Conservation (phyloP, 2,888 invertebrate genomes). For the Aplocera efformata region DNA sequence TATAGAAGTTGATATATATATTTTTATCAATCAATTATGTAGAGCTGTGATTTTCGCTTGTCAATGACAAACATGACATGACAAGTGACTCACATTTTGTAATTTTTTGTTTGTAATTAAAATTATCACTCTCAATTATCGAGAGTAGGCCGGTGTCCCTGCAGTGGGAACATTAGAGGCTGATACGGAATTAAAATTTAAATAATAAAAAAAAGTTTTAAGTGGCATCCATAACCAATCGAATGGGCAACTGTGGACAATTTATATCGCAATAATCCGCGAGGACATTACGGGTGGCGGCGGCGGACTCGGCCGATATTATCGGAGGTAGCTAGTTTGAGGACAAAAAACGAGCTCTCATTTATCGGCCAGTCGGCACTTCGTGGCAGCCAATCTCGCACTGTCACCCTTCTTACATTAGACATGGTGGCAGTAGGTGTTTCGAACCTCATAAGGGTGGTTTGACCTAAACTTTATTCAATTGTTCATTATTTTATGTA, state of each 20-base stretch:
- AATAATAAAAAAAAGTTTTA: not conserved
- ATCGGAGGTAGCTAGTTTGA: conserved; percentile 69
- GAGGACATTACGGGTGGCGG: conserved; percentile 64
- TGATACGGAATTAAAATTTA: too few relatives aligned
- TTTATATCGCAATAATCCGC: conserved; percentile 80
- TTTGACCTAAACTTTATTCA: too few relatives aligned
- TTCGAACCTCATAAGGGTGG: not conserved
- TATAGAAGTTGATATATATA: too few relatives aligned
- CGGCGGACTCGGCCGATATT: conserved; percentile 58
- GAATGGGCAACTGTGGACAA: conserved; percentile 75
- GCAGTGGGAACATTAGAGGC: too few relatives aligned
- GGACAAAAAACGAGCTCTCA: conserved; percentile 77
- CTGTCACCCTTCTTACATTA: conserved; percentile 27
- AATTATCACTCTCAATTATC: too few relatives aligned
- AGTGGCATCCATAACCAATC: conserved; percentile 60
- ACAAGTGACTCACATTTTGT: not conserved
- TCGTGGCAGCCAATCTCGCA: conserved; percentile 58
- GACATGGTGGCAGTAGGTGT: not conserved
- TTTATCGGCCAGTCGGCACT: conserved; percentile 70
- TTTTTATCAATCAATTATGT: too few relatives aligned
- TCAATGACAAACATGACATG: too few relatives aligned
- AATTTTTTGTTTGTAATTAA: too few relatives aligned
- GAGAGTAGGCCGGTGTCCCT: too few relatives aligned
- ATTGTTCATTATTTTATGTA: too few relatives aligned
- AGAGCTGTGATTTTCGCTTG: too few relatives aligned